Percentiles rank a stretch among this genome's conserved stretches.
Conservation (phyloP, 2,113 vertebrate species). For the Sceloporus tristichus region DNA sequence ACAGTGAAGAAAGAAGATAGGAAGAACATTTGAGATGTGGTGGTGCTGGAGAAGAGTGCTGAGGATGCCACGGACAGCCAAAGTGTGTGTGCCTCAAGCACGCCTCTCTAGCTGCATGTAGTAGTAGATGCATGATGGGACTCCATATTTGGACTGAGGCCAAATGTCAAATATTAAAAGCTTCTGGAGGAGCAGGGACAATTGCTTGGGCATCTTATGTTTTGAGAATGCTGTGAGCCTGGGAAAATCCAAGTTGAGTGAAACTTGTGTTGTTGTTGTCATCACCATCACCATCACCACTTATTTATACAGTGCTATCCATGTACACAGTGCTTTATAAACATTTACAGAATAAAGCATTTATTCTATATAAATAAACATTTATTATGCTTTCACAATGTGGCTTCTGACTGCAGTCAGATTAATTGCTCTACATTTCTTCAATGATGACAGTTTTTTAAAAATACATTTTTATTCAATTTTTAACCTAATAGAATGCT, state of each 20-base stretch:
- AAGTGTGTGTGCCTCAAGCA: not conserved
- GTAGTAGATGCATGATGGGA: not conserved
- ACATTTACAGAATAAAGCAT: too few species aligned
- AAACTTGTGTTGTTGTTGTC: too few species aligned
- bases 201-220: not conserved
- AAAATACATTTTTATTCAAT: not conserved
- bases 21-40: too few species aligned
- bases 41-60: too few species aligned
- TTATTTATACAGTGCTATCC: too few species aligned
- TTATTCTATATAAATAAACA: too few species aligned
- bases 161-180: not conserved
- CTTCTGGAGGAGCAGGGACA: not conserved
- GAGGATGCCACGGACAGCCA: too few species aligned
- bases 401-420: not conserved
- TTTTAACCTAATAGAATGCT: too few species aligned
- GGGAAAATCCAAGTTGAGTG: too few species aligned
- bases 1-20: too few species aligned
- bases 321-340: too few species aligned
- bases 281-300: too few species aligned
- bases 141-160: not conserved
- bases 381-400: not conserved
- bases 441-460: not conserved
- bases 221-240: not conserved
- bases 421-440: not conserved
- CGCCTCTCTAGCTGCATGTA: not conserved